phyloP scores from a whole-genome alignment of 2,113 vertebrate genomes.

The Cottus gobio region DNA sequence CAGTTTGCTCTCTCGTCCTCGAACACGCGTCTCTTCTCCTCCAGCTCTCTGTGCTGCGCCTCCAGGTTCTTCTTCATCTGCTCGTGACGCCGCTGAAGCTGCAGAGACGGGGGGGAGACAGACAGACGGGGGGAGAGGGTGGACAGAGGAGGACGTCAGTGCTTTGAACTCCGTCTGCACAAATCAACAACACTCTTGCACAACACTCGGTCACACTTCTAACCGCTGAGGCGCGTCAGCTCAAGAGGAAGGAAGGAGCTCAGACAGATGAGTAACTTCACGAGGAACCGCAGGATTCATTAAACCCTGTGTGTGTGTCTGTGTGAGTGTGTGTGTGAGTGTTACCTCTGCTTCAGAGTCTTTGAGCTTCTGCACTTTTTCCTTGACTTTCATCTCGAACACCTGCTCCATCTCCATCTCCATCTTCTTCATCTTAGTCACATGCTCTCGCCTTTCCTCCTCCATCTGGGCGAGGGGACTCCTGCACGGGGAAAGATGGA shows the following conservation, averaged over 20 bases:
- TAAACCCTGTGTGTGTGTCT: background rate
- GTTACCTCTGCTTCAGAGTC: slow-evolving; percentile 98
- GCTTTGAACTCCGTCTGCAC: too few species aligned
- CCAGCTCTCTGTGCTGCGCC: slow-evolving; percentile 97
- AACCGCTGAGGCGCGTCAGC: slow-evolving; percentile 10
- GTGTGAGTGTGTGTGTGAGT: slow-evolving; percentile 23
- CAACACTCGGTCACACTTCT: background rate
- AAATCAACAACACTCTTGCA: background rate
- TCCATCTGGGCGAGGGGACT: slow-evolving; percentile 99
- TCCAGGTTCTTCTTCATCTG: slow-evolving; percentile 99
- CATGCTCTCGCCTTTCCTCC: slow-evolving; percentile 96
- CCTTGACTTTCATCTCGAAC: slow-evolving; percentile 99
- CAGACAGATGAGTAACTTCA: slow-evolving; percentile 21
- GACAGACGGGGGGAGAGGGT: background rate
- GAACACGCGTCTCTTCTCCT: slow-evolving; percentile 95
- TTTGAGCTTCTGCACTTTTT: slow-evolving; percentile 98
- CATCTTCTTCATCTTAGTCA: slow-evolving; percentile 99
- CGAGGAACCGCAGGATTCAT: background rate
- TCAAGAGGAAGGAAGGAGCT: slow-evolving; percentile 36
- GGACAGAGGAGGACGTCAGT: background rate
- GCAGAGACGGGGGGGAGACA: background rate
- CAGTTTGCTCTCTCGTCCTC: slow-evolving; percentile 95
- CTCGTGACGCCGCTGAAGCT: slow-evolving; percentile 97
- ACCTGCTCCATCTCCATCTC: slow-evolving; percentile 99
- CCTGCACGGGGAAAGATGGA: slow-evolving; percentile 75